Percentiles rank a stretch among this genome's conserved stretches.
Conservation (phyloP, 1,140 invertebrate genomes). For the Acyrthosiphon pisum region DNA sequence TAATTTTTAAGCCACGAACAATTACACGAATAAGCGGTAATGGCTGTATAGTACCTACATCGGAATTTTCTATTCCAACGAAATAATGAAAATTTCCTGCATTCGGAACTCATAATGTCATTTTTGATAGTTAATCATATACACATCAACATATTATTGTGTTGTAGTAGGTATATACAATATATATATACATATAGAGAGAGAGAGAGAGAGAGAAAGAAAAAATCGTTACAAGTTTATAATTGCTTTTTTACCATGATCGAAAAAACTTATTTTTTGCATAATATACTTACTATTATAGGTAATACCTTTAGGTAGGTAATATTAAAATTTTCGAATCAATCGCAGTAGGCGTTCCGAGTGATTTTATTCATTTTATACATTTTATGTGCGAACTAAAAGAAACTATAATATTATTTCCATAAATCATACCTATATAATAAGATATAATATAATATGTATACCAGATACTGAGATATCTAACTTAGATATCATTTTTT, state of each 20-base stretch:
- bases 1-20: slow-evolving; percentile 3
- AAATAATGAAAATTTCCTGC: neutral
- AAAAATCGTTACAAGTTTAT: neutral
- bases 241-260: neutral
- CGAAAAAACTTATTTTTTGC: neutral
- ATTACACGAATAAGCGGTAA: neutral
- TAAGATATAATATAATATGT: too few relatives aligned
- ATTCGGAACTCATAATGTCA: neutral
- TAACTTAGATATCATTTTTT: neutral
- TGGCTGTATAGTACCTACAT: neutral
- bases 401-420: too few relatives aligned
- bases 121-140: neutral
- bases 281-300: neutral
- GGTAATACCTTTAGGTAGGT: too few relatives aligned
- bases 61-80: neutral
- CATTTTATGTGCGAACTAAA: too few relatives aligned
- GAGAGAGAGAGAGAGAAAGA: too few relatives aligned
- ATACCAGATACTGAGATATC: too few relatives aligned
- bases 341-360: neutral
- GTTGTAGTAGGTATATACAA: neutral
- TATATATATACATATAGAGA: too few relatives aligned
- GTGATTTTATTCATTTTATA: neutral
- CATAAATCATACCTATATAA: too few relatives aligned
- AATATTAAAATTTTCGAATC: neutral
- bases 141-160: neutral